Percentiles rank a stretch among this genome's conserved stretches.
These are phyloP conservation scores for Polydrusus tereticollis DNA, from an alignment of 2,888 invertebrate species.

Conservation along the genomic window DNA sequence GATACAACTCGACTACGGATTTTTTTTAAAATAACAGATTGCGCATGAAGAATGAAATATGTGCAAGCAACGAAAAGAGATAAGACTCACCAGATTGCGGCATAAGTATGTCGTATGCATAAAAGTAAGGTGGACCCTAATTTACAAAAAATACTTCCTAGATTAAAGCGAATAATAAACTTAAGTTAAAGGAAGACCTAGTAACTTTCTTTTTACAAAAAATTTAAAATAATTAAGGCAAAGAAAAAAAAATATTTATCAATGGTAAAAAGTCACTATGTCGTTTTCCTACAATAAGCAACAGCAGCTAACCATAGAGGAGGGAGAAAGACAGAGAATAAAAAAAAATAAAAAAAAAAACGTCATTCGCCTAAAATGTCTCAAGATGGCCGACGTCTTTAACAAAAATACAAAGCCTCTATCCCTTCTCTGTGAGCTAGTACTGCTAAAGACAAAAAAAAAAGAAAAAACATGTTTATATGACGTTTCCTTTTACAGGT, in stretches of 20 bases:
- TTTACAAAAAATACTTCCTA: not conserved
- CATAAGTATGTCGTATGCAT: constrained; percentile 14
- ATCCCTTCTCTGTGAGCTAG: constrained; percentile 45
- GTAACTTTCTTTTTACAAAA: not conserved
- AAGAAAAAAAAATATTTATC: not conserved
- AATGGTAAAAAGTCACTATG: not conserved
- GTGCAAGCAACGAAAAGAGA: too few species aligned
- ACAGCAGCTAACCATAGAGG: constrained; percentile 44
- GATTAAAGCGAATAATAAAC: not conserved
- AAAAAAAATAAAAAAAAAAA: not conserved
- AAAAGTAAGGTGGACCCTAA: not conserved
- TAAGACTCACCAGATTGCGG: not conserved
- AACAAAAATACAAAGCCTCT: constrained; percentile 1
- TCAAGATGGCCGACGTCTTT: not conserved
- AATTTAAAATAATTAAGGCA: too few species aligned
- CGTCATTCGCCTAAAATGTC: not conserved
- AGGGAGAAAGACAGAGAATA: constrained; percentile 48
- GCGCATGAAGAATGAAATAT: too few species aligned
- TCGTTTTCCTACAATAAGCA: constrained; percentile 5
- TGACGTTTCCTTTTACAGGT: too few species aligned
- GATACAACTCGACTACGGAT: too few species aligned
- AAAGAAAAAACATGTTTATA: too few species aligned
- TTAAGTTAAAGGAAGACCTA: not conserved
- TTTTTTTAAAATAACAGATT: not conserved
- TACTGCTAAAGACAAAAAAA: constrained; percentile 35